phyloP scores from a whole-genome alignment of 1,140 invertebrate genomes.

The Diuraphis noxia region DNA sequence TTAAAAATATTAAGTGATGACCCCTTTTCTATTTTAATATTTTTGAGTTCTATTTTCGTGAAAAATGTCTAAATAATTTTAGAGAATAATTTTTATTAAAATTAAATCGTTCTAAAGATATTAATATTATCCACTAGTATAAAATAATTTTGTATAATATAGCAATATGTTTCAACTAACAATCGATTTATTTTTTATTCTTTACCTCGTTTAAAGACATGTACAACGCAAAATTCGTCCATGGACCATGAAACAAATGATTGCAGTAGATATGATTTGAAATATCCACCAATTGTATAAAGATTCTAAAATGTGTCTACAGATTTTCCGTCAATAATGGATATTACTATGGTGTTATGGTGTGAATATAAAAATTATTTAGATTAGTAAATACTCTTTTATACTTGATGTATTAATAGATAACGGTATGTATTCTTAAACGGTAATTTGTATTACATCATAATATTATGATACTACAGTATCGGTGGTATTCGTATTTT shows the following conservation, averaged over 20 bases:
- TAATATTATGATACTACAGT: not conserved
- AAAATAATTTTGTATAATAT: not conserved
- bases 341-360: not conserved
- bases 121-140: not conserved
- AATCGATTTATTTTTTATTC: not conserved
- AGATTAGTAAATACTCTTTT: not conserved
- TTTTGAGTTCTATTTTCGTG: not conserved
- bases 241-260: not conserved
- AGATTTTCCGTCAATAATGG: not conserved
- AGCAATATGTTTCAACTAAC: not conserved
- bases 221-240: not conserved
- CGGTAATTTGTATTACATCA: not conserved
- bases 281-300: not conserved
- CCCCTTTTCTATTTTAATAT: not conserved
- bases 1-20: too few species aligned
- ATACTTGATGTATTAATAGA: not conserved
- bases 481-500: not conserved
- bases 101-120: not conserved
- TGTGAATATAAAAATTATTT: too few species aligned
- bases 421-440: conserved; percentile 1
- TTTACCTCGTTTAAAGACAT: not conserved
- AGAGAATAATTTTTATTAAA: not conserved
- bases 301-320: not conserved
- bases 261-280: not conserved
- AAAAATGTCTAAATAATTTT: not conserved